Base-by-base conservation (phyloP, 2,888 invertebrate genomes). In the Pandemis heparana region DNA sequence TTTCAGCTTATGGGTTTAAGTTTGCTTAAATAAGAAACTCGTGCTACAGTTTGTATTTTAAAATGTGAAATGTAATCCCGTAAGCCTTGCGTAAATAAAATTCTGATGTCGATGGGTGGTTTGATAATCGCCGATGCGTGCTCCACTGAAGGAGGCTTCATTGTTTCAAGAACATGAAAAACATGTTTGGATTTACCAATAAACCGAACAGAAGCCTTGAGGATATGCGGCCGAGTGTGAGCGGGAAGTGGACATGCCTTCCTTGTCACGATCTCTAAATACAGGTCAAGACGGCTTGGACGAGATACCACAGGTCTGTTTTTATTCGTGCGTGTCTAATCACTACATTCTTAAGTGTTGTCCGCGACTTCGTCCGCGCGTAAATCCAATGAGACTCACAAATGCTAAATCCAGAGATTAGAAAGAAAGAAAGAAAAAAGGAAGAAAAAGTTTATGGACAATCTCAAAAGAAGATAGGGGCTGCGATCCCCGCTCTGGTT, bases 111-210 rank as follows among this genome's bases (percentile, higher is more conserved):
- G 46, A 32, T 32, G 59, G 43, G 63, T 60, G 43, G 63, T 64
- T 73, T 73, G 73, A 73, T 73, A 68, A 73, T 39, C 68, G 73
- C 12, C 51, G 65, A 56, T 68, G 48, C 73, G 63, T 41, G 74
- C 41, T 56, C 41, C 66, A 67, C 12, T 67, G 56, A 56, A 62
- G 67, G 73, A 41, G 69, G 69, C 70, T n/a, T 61, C 74, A 74
- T 74, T 74, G 74, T 74, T 74, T 53, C 69, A 69, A 74, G 64
- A 73, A 73, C 73, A 69, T 60, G 69, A 70, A 74, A 74, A 74
- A 74, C 74, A 65, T 9, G 74, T 70, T 70, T n/a, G 64, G 60
- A 70, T 74, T 70, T 51, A 64, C 59, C 74, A 74, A 74, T 70
- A 74, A 65, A 70, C 69, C 65, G 70, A 65, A 65, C 74, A 70